Conservation (phyloP, 2,113 vertebrate species). For the Tringa solitaria region DNA sequence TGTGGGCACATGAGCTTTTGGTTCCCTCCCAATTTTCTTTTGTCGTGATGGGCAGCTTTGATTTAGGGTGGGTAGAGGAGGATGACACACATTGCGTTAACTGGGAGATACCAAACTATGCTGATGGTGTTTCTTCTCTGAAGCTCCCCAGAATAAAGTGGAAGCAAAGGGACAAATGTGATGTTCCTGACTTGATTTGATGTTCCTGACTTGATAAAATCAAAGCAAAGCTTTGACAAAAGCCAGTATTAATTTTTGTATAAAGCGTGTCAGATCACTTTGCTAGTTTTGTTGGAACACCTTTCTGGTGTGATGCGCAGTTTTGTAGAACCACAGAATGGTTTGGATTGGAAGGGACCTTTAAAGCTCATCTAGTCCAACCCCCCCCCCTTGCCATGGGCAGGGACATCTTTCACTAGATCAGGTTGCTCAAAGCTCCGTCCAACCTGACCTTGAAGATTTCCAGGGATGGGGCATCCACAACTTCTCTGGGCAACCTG, state of each 20-base stretch:
- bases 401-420: neutral
- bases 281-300: neutral
- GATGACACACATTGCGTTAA: neutral
- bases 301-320: neutral
- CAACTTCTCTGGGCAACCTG: neutral
- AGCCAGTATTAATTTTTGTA: neutral
- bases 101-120: fast-evolving
- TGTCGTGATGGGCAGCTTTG: neutral
- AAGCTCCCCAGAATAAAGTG: neutral
- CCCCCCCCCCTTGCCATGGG: neutral
- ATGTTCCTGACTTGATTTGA: neutral
- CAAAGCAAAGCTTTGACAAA: neutral
- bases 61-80: neutral
- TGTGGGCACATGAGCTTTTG: neutral
- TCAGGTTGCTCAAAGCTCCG: neutral
- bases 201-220: neutral
- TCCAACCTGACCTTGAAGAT: neutral
- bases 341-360: neutral
- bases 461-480: neutral
- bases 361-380: neutral
- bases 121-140: neutral
- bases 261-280: neutral
- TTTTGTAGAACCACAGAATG: neutral
- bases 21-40: neutral
- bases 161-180: neutral